Base-by-base conservation (phyloP, 2,888 invertebrate genomes). In the Halictus quadricinctus region DNA sequence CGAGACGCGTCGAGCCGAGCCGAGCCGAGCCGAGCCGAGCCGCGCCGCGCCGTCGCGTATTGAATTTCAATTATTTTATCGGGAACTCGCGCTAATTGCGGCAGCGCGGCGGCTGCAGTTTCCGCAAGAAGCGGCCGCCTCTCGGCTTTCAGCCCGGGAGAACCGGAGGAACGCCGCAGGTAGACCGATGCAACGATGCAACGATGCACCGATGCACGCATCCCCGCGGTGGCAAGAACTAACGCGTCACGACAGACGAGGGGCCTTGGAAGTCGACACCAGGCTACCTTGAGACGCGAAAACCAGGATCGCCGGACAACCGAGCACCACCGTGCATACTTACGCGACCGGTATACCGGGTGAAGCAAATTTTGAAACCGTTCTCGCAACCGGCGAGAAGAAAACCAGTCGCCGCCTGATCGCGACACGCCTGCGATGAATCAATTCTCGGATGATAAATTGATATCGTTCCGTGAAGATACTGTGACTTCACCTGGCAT, bases 41-140 rank as follows among this genome's bases (percentile, higher is more conserved):
- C 54, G 54, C n/a, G 46, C 29, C n/a, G 18, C 21, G 36, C 73
- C 70, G 88, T 81, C 84, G 81, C 76, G 87, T 91, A 92, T 91
- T 91, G 91, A 92, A 93, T 93, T 92, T 92, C 92, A 93, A 92
- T 93, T 92, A 92, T 93, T 93, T 29, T 93, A 92, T 91, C 89
- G 90, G 81, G 86, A 92, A 91, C 87, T 86, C 84, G 79, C 87
- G 80, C 88, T 91, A 91, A 91, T 91, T 91, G 88, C 86, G 75
- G 79, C 76, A 41, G 77, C 78, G 70, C 73, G 29, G 77, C 78
- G 60, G 73, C 72, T 64, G 78, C 64, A 86, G 79, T 87, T 91
- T 86, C 87, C 84, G 85, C 86, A 91, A 91, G 88, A 91, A 90
- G 79, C 80, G 66, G 79, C 66, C 76, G 86, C 70, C 50, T 85